These are phyloP conservation scores for Oscheius sp. DNA, from an alignment of 2,888 invertebrate species.

Conservation along the genomic window DNA sequence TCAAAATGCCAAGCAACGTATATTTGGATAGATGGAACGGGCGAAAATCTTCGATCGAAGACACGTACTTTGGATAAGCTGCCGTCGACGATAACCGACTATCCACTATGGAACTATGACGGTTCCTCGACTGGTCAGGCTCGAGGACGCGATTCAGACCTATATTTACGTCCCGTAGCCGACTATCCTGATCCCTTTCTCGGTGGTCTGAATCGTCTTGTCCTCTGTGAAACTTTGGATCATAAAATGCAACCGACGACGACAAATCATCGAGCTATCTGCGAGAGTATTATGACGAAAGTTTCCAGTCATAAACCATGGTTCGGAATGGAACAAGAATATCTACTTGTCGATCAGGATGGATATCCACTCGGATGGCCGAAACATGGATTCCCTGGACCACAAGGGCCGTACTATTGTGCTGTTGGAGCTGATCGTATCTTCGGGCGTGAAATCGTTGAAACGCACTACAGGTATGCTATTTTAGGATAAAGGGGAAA, in stretches of 20 bases:
- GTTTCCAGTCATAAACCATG: conserved; percentile 71
- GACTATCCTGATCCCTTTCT: conserved; percentile 64
- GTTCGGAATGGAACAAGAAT: conserved; percentile 75
- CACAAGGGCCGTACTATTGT: conserved; percentile 82
- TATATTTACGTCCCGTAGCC: conserved; percentile 50
- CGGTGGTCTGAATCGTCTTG: conserved; percentile 56
- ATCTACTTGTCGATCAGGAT: conserved; percentile 72
- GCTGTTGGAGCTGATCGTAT: conserved; percentile 94
- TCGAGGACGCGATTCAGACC: conserved; percentile 70
- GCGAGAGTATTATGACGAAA: conserved; percentile 71
- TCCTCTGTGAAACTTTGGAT: conserved; percentile 78
- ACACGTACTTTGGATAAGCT: conserved; percentile 85
- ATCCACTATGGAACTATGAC: conserved; percentile 92
- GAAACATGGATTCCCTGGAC: conserved; percentile 67
- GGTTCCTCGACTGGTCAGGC: conserved; percentile 90
- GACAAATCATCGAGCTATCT: conserved; percentile 72
- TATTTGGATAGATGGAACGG: conserved; percentile 94
- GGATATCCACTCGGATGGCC: conserved; percentile 70
- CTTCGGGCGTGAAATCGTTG: conserved; percentile 92
- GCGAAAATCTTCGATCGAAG: conserved; percentile 86
- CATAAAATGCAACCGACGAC: conserved; percentile 84
- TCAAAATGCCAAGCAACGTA: conserved; percentile 79
- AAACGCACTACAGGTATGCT: conserved; percentile 87
- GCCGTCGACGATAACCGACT: conserved; percentile 77
- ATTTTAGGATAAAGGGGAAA: no score